phyloP scores from a whole-genome alignment of 2,888 invertebrate genomes.

The Ormyrus labotus region DNA sequence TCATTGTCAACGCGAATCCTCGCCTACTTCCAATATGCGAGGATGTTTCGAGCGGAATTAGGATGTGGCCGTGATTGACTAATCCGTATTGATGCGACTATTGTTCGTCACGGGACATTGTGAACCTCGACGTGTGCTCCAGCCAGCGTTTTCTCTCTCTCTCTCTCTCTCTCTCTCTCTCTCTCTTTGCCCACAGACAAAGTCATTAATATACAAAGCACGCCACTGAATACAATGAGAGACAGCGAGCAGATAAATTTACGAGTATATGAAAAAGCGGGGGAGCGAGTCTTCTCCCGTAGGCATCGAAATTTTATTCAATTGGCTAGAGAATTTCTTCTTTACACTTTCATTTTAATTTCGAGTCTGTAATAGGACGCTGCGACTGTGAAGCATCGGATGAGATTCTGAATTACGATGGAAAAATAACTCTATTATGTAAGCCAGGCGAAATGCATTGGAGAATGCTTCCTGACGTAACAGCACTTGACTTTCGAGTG shows the following conservation, averaged over 20 bases:
- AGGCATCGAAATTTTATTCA: constrained; percentile 33
- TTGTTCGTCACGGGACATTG: constrained; percentile 57
- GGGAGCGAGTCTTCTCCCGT: background rate
- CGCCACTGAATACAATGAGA: background rate
- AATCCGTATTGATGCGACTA: constrained; percentile 66
- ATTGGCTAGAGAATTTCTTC: constrained; percentile 44
- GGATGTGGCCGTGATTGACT: constrained; percentile 67
- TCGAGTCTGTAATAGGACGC: background rate
- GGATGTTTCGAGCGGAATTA: constrained; percentile 59
- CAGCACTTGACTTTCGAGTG: no score
- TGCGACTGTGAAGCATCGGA: no score
- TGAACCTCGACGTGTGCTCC: constrained; percentile 37
- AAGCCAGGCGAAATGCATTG: no score
- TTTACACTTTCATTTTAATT: constrained; percentile 14
- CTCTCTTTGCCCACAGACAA: constrained; percentile 24
- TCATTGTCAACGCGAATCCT: constrained; percentile 48
- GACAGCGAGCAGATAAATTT: background rate
- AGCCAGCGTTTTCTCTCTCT: background rate
- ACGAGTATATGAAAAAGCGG: no score
- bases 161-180: no score
- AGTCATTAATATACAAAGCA: constrained; percentile 63
- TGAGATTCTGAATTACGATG: no score
- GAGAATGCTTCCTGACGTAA: no score
- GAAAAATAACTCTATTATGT: no score
- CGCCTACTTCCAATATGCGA: constrained; percentile 43